Percentiles rank a stretch among this genome's conserved stretches.
phyloP scores from a whole-genome alignment of 2,113 vertebrate genomes.

The Manacus vitellinus region DNA sequence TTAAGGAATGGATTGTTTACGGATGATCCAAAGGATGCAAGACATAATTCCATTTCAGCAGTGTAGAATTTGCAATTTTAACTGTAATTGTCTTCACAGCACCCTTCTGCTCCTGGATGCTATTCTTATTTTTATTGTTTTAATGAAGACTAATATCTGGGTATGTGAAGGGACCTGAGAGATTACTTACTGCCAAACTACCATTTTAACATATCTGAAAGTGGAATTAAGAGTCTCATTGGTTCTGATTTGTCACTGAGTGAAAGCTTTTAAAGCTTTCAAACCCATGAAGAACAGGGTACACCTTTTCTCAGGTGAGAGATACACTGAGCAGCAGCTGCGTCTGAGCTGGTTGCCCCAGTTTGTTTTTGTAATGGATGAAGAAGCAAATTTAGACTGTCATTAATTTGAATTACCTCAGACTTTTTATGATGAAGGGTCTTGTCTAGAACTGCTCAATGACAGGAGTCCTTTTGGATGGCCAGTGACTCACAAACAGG shows the following conservation, averaged over 20 bases:
- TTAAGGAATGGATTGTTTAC: neutral
- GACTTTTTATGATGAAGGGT: neutral
- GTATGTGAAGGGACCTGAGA: neutral
- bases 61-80: neutral
- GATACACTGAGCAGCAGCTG: neutral
- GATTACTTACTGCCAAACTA: neutral
- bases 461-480: neutral
- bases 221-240: neutral
- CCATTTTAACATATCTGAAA: neutral
- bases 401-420: neutral
- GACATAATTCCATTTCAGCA: neutral
- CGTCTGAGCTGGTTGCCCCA: neutral
- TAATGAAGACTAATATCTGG: neutral
- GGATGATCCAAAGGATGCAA: neutral
- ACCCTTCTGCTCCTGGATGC: neutral
- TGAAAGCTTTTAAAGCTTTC: neutral
- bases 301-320: neutral
- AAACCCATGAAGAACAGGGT: fast-evolving
- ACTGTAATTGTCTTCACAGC: neutral
- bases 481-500: neutral
- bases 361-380: neutral
- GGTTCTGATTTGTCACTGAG: neutral
- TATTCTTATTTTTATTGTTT: neutral
- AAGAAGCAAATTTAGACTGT: neutral
- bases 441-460: neutral